Base-by-base conservation (phyloP, 30 jellyfish, hydroid and myxozoan species). In the Catostylus mosaicus region DNA sequence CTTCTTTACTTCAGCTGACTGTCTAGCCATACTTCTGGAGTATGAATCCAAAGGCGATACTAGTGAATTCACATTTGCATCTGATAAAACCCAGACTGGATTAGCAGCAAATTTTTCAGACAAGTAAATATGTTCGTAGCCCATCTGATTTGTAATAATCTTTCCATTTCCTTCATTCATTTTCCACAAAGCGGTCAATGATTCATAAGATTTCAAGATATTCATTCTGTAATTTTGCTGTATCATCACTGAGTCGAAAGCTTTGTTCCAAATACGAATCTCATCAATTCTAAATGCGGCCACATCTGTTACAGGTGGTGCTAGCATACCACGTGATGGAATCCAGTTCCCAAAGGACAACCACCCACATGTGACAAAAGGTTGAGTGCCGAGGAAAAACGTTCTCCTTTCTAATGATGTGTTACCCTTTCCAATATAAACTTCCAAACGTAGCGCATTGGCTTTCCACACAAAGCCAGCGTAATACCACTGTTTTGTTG, bases 221-320 rank as follows among this genome's bases (percentile, higher is more conserved):
- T 70, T 83, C 86, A 83, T 43, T 22, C 45, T 43, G 86, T 34
- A 68, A 40, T 83, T 83, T 65, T 83, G 93, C 87, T 70, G 86
- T 18, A 83, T 83, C 14, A 59, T 51, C 18, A 83, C 83, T 8
- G 93, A 63, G 34, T 83, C 93, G 37, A 83, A 46, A 33, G 32
- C 80, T 33, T 65, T 61, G 27, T 54, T 70, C 93, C 93, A 83
- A 9, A 83, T 61, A 23, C 93, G 72, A 11, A 83, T 36, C 36
- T 83, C 93, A 33, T 83, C 93, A 29, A 70, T 59, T 3, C 30
- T 33, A 38, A 83, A 57, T 29, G 48, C 73, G 31, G 86, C 82
- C 38, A 27, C 27, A 20, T 66, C 69, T 2, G 67, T 22, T 5
- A 59, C 65, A 4, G 93, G 93, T 11, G 93, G 86, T 47, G 52